These are phyloP conservation scores for Lamellibrachia satsuma DNA, from an alignment of 2,888 invertebrate species.

Conservation along the genomic window DNA sequence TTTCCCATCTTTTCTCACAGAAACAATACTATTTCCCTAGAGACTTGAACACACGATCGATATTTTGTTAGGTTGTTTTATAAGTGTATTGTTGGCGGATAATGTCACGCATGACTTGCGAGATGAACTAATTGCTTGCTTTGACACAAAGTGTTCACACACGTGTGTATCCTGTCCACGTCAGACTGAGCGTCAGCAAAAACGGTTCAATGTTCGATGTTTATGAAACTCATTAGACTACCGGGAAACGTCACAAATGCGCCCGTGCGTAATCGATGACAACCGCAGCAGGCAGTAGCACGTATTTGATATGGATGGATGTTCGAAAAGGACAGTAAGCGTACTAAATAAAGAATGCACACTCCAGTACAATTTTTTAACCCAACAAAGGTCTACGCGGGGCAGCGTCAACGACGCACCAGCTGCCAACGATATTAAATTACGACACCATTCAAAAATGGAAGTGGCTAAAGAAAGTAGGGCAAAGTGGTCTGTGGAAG, in stretches of 20 bases:
- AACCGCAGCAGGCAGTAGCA: neutral
- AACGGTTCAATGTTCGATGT: neutral
- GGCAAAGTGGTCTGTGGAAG: too few species aligned
- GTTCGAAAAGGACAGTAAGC: neutral
- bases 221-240: neutral
- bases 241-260: neutral
- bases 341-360: neutral
- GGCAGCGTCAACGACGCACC: too few species aligned
- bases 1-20: too few species aligned
- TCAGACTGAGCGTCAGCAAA: neutral
- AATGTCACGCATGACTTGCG: neutral
- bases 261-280: neutral
- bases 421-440: too few species aligned
- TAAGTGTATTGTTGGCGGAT: neutral
- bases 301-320: neutral
- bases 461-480: too few species aligned
- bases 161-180: neutral
- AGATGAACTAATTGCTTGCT: neutral
- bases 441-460: too few species aligned
- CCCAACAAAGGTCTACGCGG: neutral
- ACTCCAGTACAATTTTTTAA: neutral
- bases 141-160: neutral
- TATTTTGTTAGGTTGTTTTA: too few species aligned
- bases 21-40: too few species aligned
- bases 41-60: too few species aligned